Percentiles rank a stretch among this genome's conserved stretches.
Conservation (phyloP, 2,113 vertebrate genomes). For the Ifrita kowaldi region DNA sequence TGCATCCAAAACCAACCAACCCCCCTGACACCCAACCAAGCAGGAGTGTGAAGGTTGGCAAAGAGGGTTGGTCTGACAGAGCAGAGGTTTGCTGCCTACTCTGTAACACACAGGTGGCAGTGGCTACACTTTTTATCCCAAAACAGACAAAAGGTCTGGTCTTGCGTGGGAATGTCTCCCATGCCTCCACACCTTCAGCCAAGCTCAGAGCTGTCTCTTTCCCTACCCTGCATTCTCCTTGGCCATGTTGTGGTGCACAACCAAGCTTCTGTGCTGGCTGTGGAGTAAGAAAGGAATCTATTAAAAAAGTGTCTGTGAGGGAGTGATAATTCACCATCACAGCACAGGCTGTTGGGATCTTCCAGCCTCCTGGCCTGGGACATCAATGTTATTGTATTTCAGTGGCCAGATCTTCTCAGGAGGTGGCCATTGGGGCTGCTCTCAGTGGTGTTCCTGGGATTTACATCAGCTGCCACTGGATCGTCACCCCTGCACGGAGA, state of each 20-base stretch:
- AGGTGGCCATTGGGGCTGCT: background rate
- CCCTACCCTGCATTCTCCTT: background rate
- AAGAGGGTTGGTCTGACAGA: background rate
- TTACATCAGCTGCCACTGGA: background rate
- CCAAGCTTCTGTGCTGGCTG: background rate
- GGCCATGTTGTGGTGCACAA: too few relatives aligned
- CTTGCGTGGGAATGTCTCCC: rapidly evolving
- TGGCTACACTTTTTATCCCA: background rate
- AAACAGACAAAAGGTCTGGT: background rate
- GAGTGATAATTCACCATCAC: background rate
- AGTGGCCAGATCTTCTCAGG: background rate
- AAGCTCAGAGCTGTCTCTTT: background rate
- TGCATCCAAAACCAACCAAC: background rate
- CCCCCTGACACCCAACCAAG: background rate
- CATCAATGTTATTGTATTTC: rapidly evolving
- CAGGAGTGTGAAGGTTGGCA: background rate
- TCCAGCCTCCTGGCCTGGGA: background rate
- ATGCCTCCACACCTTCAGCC: background rate
- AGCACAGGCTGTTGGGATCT: background rate
- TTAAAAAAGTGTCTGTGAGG: background rate
- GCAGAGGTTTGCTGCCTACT: background rate
- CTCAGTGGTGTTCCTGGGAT: background rate
- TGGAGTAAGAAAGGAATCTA: background rate
- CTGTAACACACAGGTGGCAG: background rate
- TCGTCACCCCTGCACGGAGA: background rate